These are phyloP conservation scores for Prosopocoilus inquinatus DNA, from an alignment of 2,888 invertebrate species.

Conservation along the genomic window DNA sequence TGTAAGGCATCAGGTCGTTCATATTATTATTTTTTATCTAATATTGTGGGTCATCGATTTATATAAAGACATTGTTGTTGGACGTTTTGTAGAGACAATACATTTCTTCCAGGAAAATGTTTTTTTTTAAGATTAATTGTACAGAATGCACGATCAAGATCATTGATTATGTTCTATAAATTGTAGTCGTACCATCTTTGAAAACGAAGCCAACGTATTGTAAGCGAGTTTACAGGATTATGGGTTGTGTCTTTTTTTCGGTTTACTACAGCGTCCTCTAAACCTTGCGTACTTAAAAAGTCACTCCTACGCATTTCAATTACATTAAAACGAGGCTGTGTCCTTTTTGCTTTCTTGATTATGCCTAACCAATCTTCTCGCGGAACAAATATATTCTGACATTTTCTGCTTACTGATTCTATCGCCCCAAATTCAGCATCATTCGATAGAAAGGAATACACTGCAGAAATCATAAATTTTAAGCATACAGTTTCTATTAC, in stretches of 20 bases:
- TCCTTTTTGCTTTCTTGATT: background rate
- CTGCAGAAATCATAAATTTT: slow-evolving; percentile 3
- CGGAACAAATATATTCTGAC: slow-evolving; percentile 1
- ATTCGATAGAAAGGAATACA: slow-evolving; percentile 4
- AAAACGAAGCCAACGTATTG: background rate
- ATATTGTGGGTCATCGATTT: too few relatives aligned
- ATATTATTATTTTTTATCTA: too few relatives aligned
- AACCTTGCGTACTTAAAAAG: background rate
- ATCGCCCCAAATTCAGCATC: slow-evolving; percentile 1
- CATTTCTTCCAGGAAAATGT: too few relatives aligned
- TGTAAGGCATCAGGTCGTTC: too few relatives aligned
- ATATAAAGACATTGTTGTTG: too few relatives aligned
- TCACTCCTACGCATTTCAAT: slow-evolving; percentile 1
- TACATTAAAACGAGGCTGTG: background rate
- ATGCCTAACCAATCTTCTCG: slow-evolving; percentile 1
- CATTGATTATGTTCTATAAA: too few relatives aligned
- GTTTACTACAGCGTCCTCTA: background rate
- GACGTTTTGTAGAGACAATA: too few relatives aligned
- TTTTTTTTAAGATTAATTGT: too few relatives aligned
- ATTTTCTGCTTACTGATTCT: background rate
- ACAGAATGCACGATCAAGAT: too few relatives aligned
- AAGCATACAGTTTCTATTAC: background rate
- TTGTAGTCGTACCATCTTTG: background rate
- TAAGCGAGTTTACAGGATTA: slow-evolving; percentile 5
- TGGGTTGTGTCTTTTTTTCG: slow-evolving; percentile 1